Evolutionary conservation across 2,888 invertebrate genomes (phyloP).

Genomic region (Cephus rjabovi): DNA sequence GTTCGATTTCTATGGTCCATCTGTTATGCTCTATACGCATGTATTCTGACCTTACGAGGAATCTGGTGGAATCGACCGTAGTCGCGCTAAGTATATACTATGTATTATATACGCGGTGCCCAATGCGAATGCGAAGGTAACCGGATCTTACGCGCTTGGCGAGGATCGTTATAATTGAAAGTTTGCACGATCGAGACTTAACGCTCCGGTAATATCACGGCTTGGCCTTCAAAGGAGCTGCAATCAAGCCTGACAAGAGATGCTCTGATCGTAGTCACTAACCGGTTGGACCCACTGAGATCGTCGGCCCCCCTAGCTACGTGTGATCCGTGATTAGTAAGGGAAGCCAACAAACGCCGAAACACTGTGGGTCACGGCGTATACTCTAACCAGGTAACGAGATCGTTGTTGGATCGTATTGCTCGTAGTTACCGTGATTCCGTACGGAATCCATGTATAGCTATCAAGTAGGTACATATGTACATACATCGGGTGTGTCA

Average conservation of each 20-base stretch:
- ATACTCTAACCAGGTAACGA: not conserved
- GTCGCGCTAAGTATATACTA: not conserved
- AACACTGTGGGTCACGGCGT: not conserved
- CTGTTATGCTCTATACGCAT: not conserved
- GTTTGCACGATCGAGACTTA: conserved; percentile 45
- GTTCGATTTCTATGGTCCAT: not conserved
- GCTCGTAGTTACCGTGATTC: conserved; percentile 6
- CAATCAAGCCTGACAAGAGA: not conserved
- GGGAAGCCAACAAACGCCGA: not conserved
- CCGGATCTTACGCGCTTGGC: conserved; percentile 40
- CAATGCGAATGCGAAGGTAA: conserved; percentile 25
- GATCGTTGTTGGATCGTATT: not conserved
- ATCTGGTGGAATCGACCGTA: not conserved
- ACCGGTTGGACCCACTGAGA: not conserved
- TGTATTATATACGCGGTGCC: not conserved
- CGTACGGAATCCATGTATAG: not conserved
- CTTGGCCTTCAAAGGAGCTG: conserved; percentile 8
- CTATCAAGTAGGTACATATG: conserved; percentile 9
- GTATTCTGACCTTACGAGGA: not conserved
- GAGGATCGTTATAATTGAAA: conserved; percentile 38
- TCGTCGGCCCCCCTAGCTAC: not conserved
- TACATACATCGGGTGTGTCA: conserved; percentile 8
- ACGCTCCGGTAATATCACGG: conserved; percentile 37
- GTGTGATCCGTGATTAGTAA: not conserved
- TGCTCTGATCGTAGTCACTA: not conserved